Evolutionary conservation across 2,113 vertebrate genomes (phyloP).

Genomic region (Steatornis caripensis): DNA sequence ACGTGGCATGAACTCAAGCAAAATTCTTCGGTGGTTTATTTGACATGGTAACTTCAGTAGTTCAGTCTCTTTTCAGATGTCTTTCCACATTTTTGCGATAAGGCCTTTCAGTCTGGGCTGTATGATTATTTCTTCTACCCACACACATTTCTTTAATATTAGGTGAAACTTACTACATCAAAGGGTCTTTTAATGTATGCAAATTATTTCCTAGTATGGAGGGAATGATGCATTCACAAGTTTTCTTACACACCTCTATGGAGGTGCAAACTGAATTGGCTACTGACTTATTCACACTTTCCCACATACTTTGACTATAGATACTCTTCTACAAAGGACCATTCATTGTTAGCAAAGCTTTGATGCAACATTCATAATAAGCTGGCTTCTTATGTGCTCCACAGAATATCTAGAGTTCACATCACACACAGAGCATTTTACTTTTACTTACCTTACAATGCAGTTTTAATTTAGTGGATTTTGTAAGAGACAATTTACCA

Average conservation of each 20-base stretch:
- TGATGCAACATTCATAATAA: neutral
- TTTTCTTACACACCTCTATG: neutral
- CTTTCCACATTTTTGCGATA: neutral
- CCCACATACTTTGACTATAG: neutral
- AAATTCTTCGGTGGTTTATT: neutral
- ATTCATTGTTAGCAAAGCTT: neutral
- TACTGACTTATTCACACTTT: neutral
- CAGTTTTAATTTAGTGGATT: neutral
- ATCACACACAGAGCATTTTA: neutral
- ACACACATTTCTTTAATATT: neutral
- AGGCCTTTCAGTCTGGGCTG: neutral
- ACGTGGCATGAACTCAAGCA: accelerated
- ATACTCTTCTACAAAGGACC: neutral
- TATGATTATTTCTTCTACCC: neutral
- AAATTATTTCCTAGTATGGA: neutral
- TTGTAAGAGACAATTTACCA: neutral
- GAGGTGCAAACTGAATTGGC: neutral
- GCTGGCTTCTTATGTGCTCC: neutral
- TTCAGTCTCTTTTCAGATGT: neutral
- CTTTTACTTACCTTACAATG: neutral
- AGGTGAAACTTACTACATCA: neutral
- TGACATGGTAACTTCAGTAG: neutral
- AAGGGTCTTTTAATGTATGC: neutral
- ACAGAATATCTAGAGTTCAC: neutral
- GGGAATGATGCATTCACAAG: neutral